Evolutionary conservation across 1,140 invertebrate genomes (phyloP).

Genomic region (Pseudachorutes palmiensis): DNA sequence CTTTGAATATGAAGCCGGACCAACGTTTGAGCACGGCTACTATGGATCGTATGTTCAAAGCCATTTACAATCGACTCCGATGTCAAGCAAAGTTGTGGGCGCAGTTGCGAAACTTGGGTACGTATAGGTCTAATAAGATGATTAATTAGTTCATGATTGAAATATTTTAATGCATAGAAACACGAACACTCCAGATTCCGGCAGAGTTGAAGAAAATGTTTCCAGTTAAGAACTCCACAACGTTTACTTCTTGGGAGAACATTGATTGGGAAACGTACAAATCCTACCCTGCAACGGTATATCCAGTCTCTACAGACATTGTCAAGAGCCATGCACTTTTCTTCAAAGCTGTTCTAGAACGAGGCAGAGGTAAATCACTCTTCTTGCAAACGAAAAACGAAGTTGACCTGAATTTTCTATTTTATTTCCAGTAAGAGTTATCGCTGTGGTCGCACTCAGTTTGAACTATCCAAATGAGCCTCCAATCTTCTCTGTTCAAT

Average conservation of each 20-base stretch:
- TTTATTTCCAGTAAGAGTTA: slow-evolving; percentile 55
- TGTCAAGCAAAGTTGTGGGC: slow-evolving; percentile 63
- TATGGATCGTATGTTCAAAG: slow-evolving; percentile 58
- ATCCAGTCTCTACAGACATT: too few species aligned
- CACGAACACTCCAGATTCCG: slow-evolving; percentile 40
- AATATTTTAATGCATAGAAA: slow-evolving; percentile 40
- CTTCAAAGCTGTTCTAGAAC: slow-evolving; percentile 48
- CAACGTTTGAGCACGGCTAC: slow-evolving; percentile 51
- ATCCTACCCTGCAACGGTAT: neutral
- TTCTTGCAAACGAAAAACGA: slow-evolving; percentile 9
- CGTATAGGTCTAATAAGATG: slow-evolving; percentile 40
- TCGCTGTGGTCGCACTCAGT: slow-evolving; percentile 64
- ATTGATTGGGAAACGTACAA: slow-evolving; percentile 47
- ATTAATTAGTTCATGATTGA: neutral
- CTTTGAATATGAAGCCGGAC: slow-evolving; percentile 5
- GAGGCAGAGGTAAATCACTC: slow-evolving; percentile 53
- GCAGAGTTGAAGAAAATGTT: slow-evolving; percentile 41
- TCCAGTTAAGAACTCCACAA: slow-evolving; percentile 49
- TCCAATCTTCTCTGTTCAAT: slow-evolving; percentile 61
- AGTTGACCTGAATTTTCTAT: slow-evolving; percentile 12
- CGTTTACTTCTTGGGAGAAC: slow-evolving; percentile 58
- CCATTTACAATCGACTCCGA: slow-evolving; percentile 60
- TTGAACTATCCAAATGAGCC: slow-evolving; percentile 70
- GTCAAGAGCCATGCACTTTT: slow-evolving; percentile 21
- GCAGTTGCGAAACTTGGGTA: slow-evolving; percentile 69